phyloP scores from a whole-genome alignment of 30 jellyfish, hydroid and myxozoan species.

The Haliclystus octoradiatus region DNA sequence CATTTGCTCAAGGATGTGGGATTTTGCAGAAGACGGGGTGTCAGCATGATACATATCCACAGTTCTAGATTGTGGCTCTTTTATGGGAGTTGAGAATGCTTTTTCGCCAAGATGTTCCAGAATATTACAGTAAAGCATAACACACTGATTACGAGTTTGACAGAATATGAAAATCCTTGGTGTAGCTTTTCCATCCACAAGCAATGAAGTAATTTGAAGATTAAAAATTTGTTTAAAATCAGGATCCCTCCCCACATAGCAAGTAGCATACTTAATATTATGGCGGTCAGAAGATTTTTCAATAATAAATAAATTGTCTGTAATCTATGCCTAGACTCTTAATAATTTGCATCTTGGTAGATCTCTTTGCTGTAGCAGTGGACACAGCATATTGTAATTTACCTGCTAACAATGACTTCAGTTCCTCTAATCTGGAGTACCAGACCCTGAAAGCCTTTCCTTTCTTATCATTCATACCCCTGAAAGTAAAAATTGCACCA shows the following conservation, averaged over 20 bases:
- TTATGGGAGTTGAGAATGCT: not conserved
- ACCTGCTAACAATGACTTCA: not conserved
- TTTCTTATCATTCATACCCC: not conserved
- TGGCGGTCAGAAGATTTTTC: constrained; percentile 16
- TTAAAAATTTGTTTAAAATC: constrained; percentile 4
- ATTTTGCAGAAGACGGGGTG: constrained; percentile 17
- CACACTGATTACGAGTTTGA: constrained; percentile 35
- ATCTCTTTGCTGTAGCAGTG: not conserved
- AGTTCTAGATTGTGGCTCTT: constrained; percentile 8
- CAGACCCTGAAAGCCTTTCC: not conserved
- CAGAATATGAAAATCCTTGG: constrained; percentile 13
- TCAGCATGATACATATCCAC: constrained; percentile 49
- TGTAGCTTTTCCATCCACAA: constrained; percentile 9
- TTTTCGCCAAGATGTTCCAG: constrained; percentile 2
- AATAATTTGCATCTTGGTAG: not conserved
- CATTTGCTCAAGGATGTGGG: constrained; percentile 15
- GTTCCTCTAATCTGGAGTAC: not conserved
- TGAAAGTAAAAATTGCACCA: too few relatives aligned
- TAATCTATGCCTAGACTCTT: not conserved
- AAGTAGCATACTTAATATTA: constrained; percentile 5
- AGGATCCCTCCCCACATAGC: constrained; percentile 16
- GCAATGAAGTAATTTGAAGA: not conserved
- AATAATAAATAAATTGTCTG: constrained; percentile 2
- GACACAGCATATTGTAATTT: not conserved
- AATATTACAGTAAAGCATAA: constrained; percentile 6